Percentiles rank a stretch among this genome's conserved stretches.
Evolutionary conservation across 1,140 invertebrate species (phyloP).

Genomic region (Caerostris darwini): DNA sequence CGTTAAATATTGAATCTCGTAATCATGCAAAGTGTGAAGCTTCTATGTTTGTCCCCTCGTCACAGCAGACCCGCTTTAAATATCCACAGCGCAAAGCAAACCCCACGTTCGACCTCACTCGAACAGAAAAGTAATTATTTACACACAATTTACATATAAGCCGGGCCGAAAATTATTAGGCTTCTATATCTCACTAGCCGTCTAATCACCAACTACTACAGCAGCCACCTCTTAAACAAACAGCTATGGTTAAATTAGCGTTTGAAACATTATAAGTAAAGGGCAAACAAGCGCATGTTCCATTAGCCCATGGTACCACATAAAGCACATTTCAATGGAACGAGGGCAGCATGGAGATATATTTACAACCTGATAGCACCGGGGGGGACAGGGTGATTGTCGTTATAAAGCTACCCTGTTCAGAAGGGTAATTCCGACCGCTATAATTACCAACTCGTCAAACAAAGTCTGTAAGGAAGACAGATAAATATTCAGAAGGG

Average conservation of each 20-base stretch:
- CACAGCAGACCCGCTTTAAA: not conserved
- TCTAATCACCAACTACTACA: not conserved
- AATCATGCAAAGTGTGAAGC: too few relatives aligned
- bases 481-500: slow-evolving; percentile 66
- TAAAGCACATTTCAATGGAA: not conserved
- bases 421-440: not conserved
- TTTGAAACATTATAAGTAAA: slow-evolving; percentile 1
- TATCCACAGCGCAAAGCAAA: not conserved
- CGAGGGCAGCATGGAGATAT: not conserved
- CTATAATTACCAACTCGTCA: slow-evolving; percentile 61
- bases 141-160: not conserved
- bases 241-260: not conserved
- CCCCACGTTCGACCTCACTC: not conserved
- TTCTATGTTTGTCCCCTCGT: not conserved
- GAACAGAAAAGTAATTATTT: slow-evolving; percentile 21
- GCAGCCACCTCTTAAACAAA: not conserved
- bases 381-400: not conserved
- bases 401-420: not conserved
- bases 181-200: not conserved
- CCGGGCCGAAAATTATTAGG: not conserved
- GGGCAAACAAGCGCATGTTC: slow-evolving; percentile 5
- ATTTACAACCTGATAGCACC: not conserved
- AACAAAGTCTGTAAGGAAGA: slow-evolving; percentile 35
- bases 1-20: too few relatives aligned
- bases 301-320: not conserved